Conservation (phyloP, 2,888 invertebrate species). For the Dichetophora obliterata region DNA sequence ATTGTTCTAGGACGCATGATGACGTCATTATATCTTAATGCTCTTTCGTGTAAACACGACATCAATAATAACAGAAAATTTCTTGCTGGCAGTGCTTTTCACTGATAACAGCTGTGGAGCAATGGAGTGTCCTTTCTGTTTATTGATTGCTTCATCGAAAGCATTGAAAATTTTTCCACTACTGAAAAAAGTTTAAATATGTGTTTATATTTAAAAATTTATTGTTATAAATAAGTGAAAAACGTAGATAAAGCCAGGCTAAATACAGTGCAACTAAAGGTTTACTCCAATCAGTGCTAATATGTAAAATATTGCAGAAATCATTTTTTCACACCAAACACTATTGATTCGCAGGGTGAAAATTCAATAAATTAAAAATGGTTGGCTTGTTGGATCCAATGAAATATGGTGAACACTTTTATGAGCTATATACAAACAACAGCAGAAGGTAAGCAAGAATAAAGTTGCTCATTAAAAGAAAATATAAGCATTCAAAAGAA, state of each 20-base stretch:
- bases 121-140: constrained; percentile 10
- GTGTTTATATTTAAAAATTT: background rate
- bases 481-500: background rate
- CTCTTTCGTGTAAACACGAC: no score
- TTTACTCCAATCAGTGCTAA: no score
- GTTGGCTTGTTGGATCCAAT: constrained; percentile 68
- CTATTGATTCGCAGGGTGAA: background rate
- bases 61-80: background rate
- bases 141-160: constrained; percentile 3
- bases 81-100: constrained; percentile 5
- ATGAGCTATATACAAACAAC: constrained; percentile 68
- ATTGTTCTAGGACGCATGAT: no score
- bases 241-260: background rate
- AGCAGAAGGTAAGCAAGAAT: constrained; percentile 60
- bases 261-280: no score
- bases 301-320: no score
- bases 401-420: constrained; percentile 70
- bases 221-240: background rate
- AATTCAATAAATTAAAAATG: constrained; percentile 52
- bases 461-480: background rate
- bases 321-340: no score
- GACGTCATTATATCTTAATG: no score
- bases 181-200: background rate
- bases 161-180: background rate
- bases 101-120: background rate